Conservation (phyloP, 1,140 invertebrate genomes). For the Acromyrmex heyeri region DNA sequence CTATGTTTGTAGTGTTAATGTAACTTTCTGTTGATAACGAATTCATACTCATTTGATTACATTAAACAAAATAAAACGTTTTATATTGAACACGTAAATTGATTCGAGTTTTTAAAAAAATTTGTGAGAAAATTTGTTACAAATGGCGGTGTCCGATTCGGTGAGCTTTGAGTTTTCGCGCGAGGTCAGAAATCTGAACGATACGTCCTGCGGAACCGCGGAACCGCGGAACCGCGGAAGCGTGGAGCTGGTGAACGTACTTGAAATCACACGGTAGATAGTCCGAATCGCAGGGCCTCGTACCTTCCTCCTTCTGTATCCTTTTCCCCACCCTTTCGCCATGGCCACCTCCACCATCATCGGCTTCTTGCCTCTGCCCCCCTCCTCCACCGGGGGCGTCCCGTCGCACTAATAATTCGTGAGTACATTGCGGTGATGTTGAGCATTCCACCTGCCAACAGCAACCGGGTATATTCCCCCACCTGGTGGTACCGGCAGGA, state of each 20-base stretch:
- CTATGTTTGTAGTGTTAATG: not conserved
- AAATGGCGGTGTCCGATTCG: not conserved
- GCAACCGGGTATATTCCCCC: slow-evolving; percentile 80
- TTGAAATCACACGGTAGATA: slow-evolving; percentile 72
- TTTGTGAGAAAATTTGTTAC: not conserved
- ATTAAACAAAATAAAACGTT: not conserved
- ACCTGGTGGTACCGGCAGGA: slow-evolving; percentile 81
- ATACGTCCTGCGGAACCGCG: slow-evolving; percentile 63
- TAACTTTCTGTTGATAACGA: not conserved
- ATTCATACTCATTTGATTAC: not conserved
- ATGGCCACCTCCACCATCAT: slow-evolving; percentile 59
- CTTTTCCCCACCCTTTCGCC: slow-evolving; percentile 42
- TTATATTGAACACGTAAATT: not conserved
- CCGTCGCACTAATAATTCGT: slow-evolving; percentile 82
- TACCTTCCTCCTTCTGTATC: slow-evolving; percentile 62
- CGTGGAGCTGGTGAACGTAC: slow-evolving; percentile 73
- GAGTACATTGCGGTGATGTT: slow-evolving; percentile 79
- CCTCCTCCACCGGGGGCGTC: slow-evolving; percentile 67
- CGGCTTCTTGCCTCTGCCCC: slow-evolving; percentile 38
- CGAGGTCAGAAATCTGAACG: slow-evolving; percentile 60
- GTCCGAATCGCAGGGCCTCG: slow-evolving; percentile 69
- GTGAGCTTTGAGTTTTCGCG: slow-evolving; percentile 23
- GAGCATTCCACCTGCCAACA: slow-evolving; percentile 84
- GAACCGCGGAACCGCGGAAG: slow-evolving; percentile 68
- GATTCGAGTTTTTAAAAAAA: not conserved